Base-by-base conservation (phyloP, 2,113 vertebrate species). In the Smithornis capensis region DNA sequence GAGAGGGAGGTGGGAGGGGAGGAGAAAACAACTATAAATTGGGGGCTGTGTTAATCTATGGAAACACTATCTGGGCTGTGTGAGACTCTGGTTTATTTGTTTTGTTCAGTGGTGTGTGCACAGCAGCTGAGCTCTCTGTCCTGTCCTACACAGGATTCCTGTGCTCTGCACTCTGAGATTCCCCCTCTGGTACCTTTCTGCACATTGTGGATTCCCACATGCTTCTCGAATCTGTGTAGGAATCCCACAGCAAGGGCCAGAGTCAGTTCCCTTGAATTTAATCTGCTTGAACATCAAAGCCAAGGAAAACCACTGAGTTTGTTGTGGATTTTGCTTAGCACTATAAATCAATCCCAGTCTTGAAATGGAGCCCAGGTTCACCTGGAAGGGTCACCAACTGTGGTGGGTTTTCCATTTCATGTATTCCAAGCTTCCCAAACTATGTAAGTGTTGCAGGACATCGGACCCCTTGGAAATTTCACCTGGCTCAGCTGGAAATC, bases 201-300 rank as follows among this genome's bases (percentile, higher is more conserved):
- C 8, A 55, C 17, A 8, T 5, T 2, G 38, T 45, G 29, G 75
- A 24, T 38, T 90, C 55, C 47, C 1, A 3, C 2, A 0, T 4
- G 8, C 17, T 88, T 35, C 71, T 85, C 59, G 45, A 11, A 79
- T 31, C 79, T 57, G 8, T 52, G 24, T 45, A 35, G 0, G 1
- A 42, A 33, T 31, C n/a, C 55, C 67, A 33, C 25, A 86, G 40
- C 2, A 3, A 83, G 60, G 29, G 52, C 23, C 52, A 68, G 69
- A 79, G 16, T 8, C 45, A 28, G 24, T 37, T 83, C 44, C 38
- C 60, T 50, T 80, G 37, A 80, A 86, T n/a, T 74, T 65, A 80
- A 90, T 77, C 79, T 65, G n/a, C 38, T 77, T 67, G 45, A 93
- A 70, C 63, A 92, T 80, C 83, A 94, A 96, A 93, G 67, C 63